A percentile compares a stretch with the other conserved stretches of the same genome.
Conservation (phyloP, 2,888 invertebrate genomes). For the Pristionchus arcanus region DNA sequence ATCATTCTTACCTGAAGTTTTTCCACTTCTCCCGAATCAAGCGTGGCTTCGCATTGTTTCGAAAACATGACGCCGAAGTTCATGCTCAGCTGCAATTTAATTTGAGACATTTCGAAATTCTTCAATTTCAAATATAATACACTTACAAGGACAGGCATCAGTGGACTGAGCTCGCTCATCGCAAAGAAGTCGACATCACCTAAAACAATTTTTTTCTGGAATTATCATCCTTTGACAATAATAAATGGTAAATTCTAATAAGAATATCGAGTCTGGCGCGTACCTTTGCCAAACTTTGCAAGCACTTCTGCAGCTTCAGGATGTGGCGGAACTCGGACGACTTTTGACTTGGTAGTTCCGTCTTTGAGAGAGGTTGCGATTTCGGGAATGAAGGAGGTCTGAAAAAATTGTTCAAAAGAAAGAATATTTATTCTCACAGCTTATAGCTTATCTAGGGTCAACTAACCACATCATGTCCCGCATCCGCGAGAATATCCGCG, state of each 20-base stretch:
- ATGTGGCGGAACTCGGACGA: neutral
- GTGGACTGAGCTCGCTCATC: neutral
- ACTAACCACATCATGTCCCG: slow-evolving; percentile 23
- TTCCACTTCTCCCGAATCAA: neutral
- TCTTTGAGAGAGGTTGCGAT: neutral
- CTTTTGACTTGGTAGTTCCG: slow-evolving; percentile 1
- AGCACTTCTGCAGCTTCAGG: neutral
- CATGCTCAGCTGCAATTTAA: neutral
- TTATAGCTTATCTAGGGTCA: too few relatives aligned
- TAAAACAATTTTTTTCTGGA: neutral
- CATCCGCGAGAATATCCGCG: slow-evolving; percentile 1
- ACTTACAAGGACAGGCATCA: neutral
- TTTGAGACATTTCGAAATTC: neutral
- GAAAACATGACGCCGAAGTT: neutral
- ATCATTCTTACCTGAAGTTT: neutral
- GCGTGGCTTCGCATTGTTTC: neutral
- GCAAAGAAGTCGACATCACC: slow-evolving; percentile 18
- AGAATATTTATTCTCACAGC: too few relatives aligned
- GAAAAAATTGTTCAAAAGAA: neutral
- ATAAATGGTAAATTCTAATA: too few relatives aligned
- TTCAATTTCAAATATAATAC: neutral
- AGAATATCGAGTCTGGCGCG: neutral
- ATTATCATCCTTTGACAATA: too few relatives aligned
- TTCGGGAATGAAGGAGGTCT: slow-evolving; percentile 21
- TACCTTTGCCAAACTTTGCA: neutral